phyloP scores from a whole-genome alignment of 1,140 invertebrate species.

The Calycopis cecrops region DNA sequence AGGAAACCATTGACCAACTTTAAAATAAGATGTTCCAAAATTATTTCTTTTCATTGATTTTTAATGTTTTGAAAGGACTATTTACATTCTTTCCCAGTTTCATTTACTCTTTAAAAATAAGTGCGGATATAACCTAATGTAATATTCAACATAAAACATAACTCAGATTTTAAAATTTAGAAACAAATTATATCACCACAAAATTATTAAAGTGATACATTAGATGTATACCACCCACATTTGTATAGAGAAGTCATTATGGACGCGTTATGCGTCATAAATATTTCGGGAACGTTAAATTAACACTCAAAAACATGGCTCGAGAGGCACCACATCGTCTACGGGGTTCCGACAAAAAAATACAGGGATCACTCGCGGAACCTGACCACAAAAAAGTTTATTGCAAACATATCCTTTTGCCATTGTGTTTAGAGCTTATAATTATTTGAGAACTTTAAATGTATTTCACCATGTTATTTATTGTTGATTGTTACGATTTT shows the following conservation, averaged over 20 bases:
- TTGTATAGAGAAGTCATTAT: slow-evolving; percentile 68
- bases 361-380: slow-evolving; percentile 58
- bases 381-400: slow-evolving; percentile 30
- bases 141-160: too few relatives aligned
- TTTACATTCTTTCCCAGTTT: too few relatives aligned
- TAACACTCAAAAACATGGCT: slow-evolving; percentile 71
- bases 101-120: too few relatives aligned
- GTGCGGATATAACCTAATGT: too few relatives aligned
- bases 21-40: too few relatives aligned
- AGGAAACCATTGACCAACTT: too few relatives aligned
- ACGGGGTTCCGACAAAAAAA: slow-evolving; percentile 60
- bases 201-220: slow-evolving; percentile 57
- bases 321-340: slow-evolving; percentile 70
- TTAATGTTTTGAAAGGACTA: too few relatives aligned
- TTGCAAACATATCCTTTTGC: slow-evolving; percentile 22
- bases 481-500: slow-evolving; percentile 35
- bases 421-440: slow-evolving; percentile 23
- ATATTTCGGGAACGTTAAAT: slow-evolving; percentile 74
- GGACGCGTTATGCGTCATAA: slow-evolving; percentile 71
- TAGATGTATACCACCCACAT: slow-evolving; percentile 64
- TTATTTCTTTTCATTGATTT: too few relatives aligned
- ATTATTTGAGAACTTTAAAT: slow-evolving; percentile 18
- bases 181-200: not conserved
- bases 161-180: not conserved
- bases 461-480: slow-evolving; percentile 25